Base-by-base conservation (phyloP, 1,140 invertebrate genomes). In the Myzus persicae region DNA sequence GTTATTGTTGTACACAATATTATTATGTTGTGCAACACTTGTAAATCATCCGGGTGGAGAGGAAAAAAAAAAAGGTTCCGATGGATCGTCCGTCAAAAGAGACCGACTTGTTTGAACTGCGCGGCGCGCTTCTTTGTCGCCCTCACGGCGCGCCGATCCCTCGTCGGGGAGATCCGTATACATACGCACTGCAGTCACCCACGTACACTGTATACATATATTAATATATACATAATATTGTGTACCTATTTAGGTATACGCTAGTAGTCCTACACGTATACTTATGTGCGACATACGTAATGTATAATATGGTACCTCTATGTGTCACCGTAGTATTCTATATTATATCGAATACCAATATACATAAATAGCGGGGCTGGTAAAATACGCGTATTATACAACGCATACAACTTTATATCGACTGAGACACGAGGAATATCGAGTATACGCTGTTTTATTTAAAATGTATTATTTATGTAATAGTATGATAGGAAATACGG, bases 101-200 rank as follows among this genome's bases (percentile, higher is more conserved):
- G 36, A 93, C 91, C 89, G 89, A 93, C 91, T 93, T 93, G 91
- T 93, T 93, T 93, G 91, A 93, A 84, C 91, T 93, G 36, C 46
- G 91, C 91, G 91, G 91, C n/a, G 44, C 48, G n/a, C 9, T 84
- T 85, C 91, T 93, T 93, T 93, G 91, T 93, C 90, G 44, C 22
- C 81, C 36, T n/a, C 59, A 91, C 54, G 85, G n/a, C 44, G 31
- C n/a, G 36, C 46, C 88, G 88, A 89, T 51, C 84, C 87, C 31
- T 88, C 44, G 44, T 88, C 87, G n/a, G 31, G 46, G n/a, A n/a
- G 11, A 42, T 46, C 48, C 48, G 18, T 42, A 87, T 40, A 46
- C 31, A 85, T 85, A n/a, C n/a, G n/a, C n/a, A 44, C 42, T 44
- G 7, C 9, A 44, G 42, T 44, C 42, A 44, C 42, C 42, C 42